Conservation (phyloP, 2,113 vertebrate species). For the Anser cygnoides region DNA sequence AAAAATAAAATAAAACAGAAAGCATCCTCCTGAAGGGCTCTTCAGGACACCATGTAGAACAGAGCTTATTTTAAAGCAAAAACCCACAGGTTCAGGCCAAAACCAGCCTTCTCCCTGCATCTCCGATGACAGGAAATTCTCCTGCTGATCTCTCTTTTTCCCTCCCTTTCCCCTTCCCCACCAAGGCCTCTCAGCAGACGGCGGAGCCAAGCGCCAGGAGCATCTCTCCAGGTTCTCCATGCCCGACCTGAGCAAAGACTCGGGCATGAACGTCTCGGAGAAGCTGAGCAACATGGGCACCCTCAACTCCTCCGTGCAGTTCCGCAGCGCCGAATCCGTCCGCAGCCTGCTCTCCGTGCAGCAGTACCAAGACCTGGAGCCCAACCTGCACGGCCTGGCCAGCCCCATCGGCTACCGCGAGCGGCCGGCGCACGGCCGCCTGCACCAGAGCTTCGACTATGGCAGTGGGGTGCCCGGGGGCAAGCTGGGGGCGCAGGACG, state of each 20-base stretch:
- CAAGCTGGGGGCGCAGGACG: slow-evolving; percentile 81
- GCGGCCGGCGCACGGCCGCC: slow-evolving; percentile 70
- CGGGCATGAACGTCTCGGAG: slow-evolving; percentile 94
- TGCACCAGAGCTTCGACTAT: slow-evolving; percentile 91
- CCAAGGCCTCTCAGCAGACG: slow-evolving; percentile 88
- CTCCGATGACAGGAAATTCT: neutral
- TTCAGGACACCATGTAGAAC: slow-evolving; percentile 2
- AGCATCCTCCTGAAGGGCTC: neutral
- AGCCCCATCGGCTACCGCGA: slow-evolving; percentile 85
- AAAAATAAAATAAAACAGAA: neutral
- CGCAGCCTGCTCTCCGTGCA: slow-evolving; percentile 87
- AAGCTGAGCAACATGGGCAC: slow-evolving; percentile 93
- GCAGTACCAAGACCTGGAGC: slow-evolving; percentile 91
- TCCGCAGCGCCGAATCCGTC: slow-evolving; percentile 92
- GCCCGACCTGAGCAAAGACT: slow-evolving; percentile 99
- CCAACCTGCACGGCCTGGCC: slow-evolving; percentile 77
- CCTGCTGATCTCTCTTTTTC: neutral
- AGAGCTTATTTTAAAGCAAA: neutral
- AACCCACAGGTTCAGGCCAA: neutral
- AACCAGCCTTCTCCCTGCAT: neutral
- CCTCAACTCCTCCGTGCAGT: slow-evolving; percentile 90
- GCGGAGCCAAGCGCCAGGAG: slow-evolving; percentile 90
- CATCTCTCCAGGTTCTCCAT: slow-evolving; percentile 97
- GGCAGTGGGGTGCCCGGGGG: slow-evolving; percentile 84
- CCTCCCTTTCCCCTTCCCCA: neutral